Evolutionary conservation across 1,140 invertebrate genomes (phyloP).

Genomic region (Hermetia illucens): DNA sequence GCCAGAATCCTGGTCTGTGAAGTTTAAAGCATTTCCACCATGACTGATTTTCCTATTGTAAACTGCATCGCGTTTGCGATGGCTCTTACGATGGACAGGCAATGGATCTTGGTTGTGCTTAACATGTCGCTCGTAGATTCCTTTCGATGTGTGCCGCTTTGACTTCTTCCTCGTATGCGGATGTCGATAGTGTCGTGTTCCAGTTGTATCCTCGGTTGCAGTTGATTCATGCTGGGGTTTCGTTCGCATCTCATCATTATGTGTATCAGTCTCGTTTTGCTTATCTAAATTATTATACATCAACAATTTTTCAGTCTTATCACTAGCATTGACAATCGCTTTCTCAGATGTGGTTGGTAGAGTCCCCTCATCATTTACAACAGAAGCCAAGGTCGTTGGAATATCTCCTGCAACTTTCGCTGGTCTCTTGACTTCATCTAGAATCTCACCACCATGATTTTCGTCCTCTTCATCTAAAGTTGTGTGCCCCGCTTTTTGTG

Average conservation of each 20-base stretch:
- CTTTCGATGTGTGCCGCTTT: no score
- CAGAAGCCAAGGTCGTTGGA: background rate
- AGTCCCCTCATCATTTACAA: background rate
- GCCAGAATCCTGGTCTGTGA: constrained; percentile 38
- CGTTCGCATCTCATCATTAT: background rate
- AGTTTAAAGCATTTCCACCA: constrained; percentile 53
- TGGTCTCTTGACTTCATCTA: constrained; percentile 10
- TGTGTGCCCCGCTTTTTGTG: no score
- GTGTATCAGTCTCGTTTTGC: background rate
- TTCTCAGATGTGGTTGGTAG: background rate
- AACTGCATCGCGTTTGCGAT: constrained; percentile 42
- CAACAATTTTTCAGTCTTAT: background rate
- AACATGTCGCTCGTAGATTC: no score
- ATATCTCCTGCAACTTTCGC: no score
- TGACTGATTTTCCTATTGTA: constrained; percentile 57
- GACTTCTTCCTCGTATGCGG: no score
- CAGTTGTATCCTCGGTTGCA: no score
- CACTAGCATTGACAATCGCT: background rate
- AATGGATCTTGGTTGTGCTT: no score
- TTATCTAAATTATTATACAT: background rate
- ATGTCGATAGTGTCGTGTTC: no score
- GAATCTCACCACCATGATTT: constrained; percentile 29
- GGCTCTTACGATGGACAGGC: no score
- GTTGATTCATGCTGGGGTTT: no score
- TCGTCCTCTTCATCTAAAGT: constrained; percentile 14